These are phyloP conservation scores for Diglossa brunneiventris DNA, from an alignment of 2,113 vertebrate species.

Conservation along the genomic window DNA sequence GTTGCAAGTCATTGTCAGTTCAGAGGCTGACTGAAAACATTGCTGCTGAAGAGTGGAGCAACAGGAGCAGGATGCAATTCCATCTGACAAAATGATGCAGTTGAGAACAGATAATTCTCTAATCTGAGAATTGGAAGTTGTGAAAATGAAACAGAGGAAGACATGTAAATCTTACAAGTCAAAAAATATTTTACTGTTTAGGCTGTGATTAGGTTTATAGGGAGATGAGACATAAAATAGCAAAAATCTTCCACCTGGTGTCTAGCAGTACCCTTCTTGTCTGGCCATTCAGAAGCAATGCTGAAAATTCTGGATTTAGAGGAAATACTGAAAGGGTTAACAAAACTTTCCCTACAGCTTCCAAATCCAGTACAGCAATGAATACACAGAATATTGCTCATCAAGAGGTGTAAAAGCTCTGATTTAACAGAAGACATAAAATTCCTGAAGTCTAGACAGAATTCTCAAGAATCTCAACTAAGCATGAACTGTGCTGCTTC, in stretches of 20 bases:
- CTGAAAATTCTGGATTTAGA: neutral
- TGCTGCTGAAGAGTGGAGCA: neutral
- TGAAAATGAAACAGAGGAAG: neutral
- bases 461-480: neutral
- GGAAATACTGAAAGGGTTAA: neutral
- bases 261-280: neutral
- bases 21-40: neutral
- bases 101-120: neutral
- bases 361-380: neutral
- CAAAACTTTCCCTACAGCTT: neutral
- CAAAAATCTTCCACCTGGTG: neutral
- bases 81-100: neutral
- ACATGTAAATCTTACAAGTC: neutral
- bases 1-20: neutral
- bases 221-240: neutral
- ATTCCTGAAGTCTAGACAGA: neutral
- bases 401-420: neutral
- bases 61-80: neutral
- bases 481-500: neutral
- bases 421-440: neutral
- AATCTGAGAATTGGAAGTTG: neutral
- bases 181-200: neutral
- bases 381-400: neutral
- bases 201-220: neutral
- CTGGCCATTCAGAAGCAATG: neutral